A percentile compares a stretch with the other conserved stretches of the same genome.
phyloP scores from a whole-genome alignment of 2,113 vertebrate genomes.

The Pimephales promelas region DNA sequence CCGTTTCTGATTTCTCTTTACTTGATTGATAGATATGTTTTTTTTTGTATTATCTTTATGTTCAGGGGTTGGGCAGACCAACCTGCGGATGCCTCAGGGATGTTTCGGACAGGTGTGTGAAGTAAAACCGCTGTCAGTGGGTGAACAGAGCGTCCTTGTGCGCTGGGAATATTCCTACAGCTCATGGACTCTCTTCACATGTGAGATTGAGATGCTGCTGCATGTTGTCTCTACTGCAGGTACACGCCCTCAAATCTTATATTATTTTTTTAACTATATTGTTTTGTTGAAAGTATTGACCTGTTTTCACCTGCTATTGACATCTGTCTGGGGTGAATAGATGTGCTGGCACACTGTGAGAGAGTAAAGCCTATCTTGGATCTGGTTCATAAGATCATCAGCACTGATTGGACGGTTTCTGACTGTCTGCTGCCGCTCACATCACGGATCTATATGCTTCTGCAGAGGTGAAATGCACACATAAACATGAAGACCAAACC shows the following conservation, averaged over 20 bases:
- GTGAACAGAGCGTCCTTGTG: slow-evolving; percentile 84
- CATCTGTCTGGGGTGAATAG: slow-evolving; percentile 64
- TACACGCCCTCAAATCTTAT: slow-evolving; percentile 60
- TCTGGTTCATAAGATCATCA: slow-evolving; percentile 94
- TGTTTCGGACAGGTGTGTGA: slow-evolving; percentile 88
- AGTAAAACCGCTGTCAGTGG: slow-evolving; percentile 75
- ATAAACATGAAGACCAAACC: background rate
- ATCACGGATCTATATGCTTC: slow-evolving; percentile 94
- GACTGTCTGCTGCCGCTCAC: slow-evolving; percentile 95
- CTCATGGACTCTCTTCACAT: slow-evolving; percentile 96
- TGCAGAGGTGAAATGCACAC: slow-evolving; percentile 84
- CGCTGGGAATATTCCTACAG: slow-evolving; percentile 96
- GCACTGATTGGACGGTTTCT: slow-evolving; percentile 90
- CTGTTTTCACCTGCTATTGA: background rate
- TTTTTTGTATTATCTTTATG: background rate
- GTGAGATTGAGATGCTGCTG: slow-evolving; percentile 97
- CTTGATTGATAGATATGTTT: background rate
- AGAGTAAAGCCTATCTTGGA: slow-evolving; percentile 95
- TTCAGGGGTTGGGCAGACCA: slow-evolving; percentile 85
- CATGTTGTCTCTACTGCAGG: slow-evolving; percentile 97
- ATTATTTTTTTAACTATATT: background rate
- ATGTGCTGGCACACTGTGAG: slow-evolving; percentile 92
- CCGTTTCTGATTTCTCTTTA: background rate
- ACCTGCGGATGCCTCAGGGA: slow-evolving; percentile 93
- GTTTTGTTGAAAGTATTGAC: background rate